Conservation (phyloP, 2,113 vertebrate species). For the Antennarius striatus region DNA sequence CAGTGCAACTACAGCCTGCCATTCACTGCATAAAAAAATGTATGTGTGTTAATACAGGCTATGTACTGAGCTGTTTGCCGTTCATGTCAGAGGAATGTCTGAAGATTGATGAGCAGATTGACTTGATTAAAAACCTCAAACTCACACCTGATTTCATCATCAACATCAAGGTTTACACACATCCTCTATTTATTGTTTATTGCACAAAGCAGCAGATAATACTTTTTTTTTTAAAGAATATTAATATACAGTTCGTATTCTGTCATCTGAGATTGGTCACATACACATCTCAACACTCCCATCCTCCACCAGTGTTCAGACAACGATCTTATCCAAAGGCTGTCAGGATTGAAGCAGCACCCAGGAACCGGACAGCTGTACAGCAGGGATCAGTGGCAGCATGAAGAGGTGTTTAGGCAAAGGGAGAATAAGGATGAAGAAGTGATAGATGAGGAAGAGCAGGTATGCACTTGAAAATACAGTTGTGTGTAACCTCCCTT, state of each 20-base stretch:
- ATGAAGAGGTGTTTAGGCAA: conserved; percentile 60
- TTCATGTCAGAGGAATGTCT: conserved; percentile 83
- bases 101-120: conserved; percentile 84
- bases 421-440: conserved; percentile 63
- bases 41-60: conserved; percentile 80
- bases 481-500: too few relatives aligned
- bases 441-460: conserved; percentile 56
- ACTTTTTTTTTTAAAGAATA: neutral
- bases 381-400: conserved; percentile 82
- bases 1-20: neutral
- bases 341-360: conserved; percentile 85
- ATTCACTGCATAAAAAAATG: neutral
- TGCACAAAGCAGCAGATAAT: neutral
- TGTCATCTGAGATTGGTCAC: neutral
- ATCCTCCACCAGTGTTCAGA: conserved; percentile 83
- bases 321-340: conserved; percentile 83
- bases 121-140: conserved; percentile 85
- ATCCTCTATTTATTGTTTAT: neutral
- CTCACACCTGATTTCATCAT: conserved; percentile 90
- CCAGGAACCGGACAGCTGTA: conserved; percentile 80
- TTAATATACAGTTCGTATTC: neutral
- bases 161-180: conserved; percentile 91
- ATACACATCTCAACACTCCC: neutral
- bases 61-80: conserved; percentile 90
- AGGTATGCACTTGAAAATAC: conserved; percentile 24